Base-by-base conservation (phyloP, 2,113 vertebrate species). In the Limanda limanda region DNA sequence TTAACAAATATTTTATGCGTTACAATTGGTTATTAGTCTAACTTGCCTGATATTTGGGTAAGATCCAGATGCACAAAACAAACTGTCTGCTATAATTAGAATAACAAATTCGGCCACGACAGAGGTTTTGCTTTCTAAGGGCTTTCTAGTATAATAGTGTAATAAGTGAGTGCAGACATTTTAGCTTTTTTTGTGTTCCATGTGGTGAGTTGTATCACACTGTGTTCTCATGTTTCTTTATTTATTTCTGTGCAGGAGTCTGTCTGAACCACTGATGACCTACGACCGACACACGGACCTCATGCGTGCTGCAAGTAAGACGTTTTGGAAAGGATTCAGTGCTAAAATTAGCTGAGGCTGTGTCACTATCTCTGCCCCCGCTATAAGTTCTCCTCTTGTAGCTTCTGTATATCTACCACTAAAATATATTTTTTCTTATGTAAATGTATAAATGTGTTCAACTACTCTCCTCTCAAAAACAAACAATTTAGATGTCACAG, bases 181-280 rank as follows among this genome's bases (percentile, higher is more conserved):
- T 42, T 13, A 42, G 40, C 11, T 27, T 69, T 64, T 21, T 6
- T 3, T 24, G 9, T 76, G 55, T 55, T 58, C 71, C 31, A 74
- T 68, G 40, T 62, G 15, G 48, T 51, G 37, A 62, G 37, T 11
- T 10, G 27, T 72, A 18, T 23, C 17, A 13, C 27, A 60, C 31
- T 48, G 15, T 86, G 51, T 71, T 83, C 80, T 77, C 17, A 1
- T 27, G 17, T 82, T 18, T 82, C 21, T 82, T 48, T 84, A 17
- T 88, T 73, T 66, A 2, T 79, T 87, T 71, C 2, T 78, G 68
- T 31, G 10, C 90, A 93, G 98, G 95, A 99, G 96, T 90, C 95
- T 99, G 66, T 95, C 96, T 75, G 98, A 99, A 88, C 98, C 98
- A 1, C 90, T 99, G 84, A 98, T 99, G 98, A 99, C 98, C 3